These are phyloP conservation scores for Oreochromis spilurus DNA, from an alignment of 2,113 vertebrate species.

Conservation along the genomic window DNA sequence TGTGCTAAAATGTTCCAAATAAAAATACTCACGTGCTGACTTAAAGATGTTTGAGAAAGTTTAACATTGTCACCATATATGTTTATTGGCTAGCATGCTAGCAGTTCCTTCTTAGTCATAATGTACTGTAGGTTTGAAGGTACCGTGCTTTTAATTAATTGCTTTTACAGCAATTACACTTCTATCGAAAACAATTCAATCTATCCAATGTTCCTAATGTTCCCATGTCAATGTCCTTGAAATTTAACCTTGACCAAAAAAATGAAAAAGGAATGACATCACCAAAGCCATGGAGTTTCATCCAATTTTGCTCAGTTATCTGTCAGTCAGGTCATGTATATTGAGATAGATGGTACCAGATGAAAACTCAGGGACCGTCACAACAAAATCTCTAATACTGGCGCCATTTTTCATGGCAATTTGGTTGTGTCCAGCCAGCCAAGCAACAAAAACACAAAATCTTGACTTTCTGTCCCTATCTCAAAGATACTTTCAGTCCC, in stretches of 20 bases:
- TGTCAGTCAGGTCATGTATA: background rate
- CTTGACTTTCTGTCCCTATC: background rate
- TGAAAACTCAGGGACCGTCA: background rate
- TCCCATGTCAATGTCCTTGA: background rate
- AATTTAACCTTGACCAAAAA: background rate
- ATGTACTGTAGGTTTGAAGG: background rate
- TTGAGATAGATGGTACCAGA: background rate
- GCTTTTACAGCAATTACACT: background rate
- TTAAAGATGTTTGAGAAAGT: rapidly evolving
- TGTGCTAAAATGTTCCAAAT: background rate
- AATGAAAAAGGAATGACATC: background rate
- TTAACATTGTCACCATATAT: background rate
- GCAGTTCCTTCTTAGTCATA: background rate
- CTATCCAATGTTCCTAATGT: background rate
- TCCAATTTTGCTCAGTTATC: background rate
- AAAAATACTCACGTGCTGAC: background rate
- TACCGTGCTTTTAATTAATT: background rate
- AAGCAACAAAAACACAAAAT: background rate
- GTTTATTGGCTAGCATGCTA: background rate
- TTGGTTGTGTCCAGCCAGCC: background rate
- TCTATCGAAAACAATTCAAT: background rate
- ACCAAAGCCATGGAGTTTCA: background rate
- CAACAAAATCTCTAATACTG: background rate
- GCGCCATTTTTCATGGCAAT: background rate
- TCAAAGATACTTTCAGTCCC: background rate